Conservation (phyloP, 2,113 vertebrate species). For the Perca flavescens region DNA sequence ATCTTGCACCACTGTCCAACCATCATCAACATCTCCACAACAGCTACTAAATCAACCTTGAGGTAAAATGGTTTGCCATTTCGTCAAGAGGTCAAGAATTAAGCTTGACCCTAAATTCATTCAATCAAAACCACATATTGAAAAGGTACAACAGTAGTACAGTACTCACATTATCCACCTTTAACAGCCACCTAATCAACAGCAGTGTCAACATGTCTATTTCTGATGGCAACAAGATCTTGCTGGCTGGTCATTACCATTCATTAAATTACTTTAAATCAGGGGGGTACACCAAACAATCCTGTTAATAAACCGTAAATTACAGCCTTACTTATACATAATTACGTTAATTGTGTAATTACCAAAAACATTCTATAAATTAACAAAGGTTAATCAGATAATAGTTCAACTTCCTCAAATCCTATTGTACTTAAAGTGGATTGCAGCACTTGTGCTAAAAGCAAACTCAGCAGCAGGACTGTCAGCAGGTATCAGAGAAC, state of each 20-base stretch:
- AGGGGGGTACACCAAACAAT: neutral
- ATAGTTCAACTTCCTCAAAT: conserved; percentile 28
- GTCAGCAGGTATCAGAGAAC: neutral
- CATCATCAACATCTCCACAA: neutral
- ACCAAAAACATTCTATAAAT: conserved; percentile 19
- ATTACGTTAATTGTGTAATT: neutral
- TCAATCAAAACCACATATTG: neutral
- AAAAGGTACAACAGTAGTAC: neutral
- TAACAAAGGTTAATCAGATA: conserved; percentile 35
- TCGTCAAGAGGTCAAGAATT: neutral
- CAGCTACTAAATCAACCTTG: neutral
- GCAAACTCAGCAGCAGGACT: neutral
- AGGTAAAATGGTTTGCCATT: neutral
- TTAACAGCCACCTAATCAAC: neutral
- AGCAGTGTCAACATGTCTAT: neutral
- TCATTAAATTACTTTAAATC: neutral
- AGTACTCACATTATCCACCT: neutral
- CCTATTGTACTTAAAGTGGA: conserved; percentile 38
- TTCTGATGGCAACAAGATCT: neutral
- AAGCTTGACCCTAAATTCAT: neutral
- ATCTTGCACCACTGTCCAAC: neutral
- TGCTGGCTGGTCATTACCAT: neutral
- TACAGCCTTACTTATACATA: neutral
- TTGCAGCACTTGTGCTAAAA: conserved; percentile 10
- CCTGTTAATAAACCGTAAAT: neutral